Percentiles rank a stretch among this genome's conserved stretches.
Conservation (phyloP, 2,113 vertebrate species). For the Mesoclemmys tuberculata region DNA sequence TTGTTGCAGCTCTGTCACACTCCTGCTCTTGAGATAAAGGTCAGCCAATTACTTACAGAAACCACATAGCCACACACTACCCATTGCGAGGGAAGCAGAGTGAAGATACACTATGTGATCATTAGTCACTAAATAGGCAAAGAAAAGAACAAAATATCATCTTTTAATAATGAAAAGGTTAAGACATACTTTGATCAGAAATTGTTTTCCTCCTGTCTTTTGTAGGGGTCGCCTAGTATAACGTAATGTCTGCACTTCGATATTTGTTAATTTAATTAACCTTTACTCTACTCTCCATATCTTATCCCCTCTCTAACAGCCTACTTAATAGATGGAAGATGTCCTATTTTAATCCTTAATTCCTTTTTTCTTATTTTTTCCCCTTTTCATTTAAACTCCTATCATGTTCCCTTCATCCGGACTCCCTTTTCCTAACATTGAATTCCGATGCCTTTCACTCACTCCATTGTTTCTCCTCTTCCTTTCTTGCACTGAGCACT, state of each 20-base stretch:
- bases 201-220: not conserved
- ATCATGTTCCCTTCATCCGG: not conserved
- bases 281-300: not conserved
- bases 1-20: not conserved
- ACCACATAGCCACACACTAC: not conserved
- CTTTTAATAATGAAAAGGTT: conserved; percentile 56
- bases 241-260: not conserved
- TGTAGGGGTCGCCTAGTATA: not conserved
- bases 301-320: not conserved
- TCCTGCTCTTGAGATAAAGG: conserved; percentile 42
- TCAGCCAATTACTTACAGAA: conserved; percentile 36
- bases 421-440: not conserved
- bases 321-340: not conserved
- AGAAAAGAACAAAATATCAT: conserved; percentile 25
- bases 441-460: not conserved
- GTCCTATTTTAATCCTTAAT: not conserved
- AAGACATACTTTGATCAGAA: conserved; percentile 18
- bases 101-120: not conserved
- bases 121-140: conserved; percentile 10
- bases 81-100: not conserved
- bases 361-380: not conserved
- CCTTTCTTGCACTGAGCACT: not conserved
- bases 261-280: conserved; percentile 25
- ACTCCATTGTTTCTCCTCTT: not conserved
- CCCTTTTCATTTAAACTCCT: not conserved